Base-by-base conservation (phyloP, 2,797 vertebrate species). In the Erithacus rubecula region DNA sequence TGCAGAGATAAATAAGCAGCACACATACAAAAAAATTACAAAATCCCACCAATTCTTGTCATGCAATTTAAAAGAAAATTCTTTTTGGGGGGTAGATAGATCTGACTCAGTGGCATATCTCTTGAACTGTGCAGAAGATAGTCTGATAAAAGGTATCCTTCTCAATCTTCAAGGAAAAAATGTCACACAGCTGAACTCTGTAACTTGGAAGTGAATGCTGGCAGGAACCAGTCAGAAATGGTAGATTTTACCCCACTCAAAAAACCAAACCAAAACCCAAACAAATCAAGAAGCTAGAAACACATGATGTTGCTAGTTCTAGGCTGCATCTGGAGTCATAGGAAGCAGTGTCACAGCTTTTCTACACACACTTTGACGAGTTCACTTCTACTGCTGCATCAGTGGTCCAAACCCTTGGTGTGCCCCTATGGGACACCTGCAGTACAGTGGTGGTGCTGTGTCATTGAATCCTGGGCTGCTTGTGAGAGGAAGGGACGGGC, bases 401-500 rank as follows among this genome's bases (percentile, higher is more conserved):
- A 56, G 58, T 11, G 18, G 9, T 9, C 20, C n/a, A 30, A 29
- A 27, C 4, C 26, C n/a, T 8, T 1, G 21, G 15, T 6, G 32
- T 36, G 13, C 7, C 24, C 56, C 3, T 1, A 1, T 1, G 15
- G 53, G 29, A 70, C 34, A 37, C 24, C 37, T 8, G 7, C 49
- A 56, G 53, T 1, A 10, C 43, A 29, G n/a, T 1, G 19, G 16
- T 21, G 27, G 13, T 2, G 10, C 43, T 24, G 36, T 27, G 22
- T 20, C 23, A 20, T 14, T 81, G 15, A 10, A 14, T 49, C 34
- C 44, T 67, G 46, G 29, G 15, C 37, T 2, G 5, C 29, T 80
- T 46, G 1, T 10, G 24, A 6, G 11, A 47, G 34, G 49, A 32
- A 69, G 36, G 10, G 9, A 27, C 0, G 1, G 20, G 18, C 27